These are phyloP conservation scores for Acipenser oxyrinchus DNA, from an alignment of 2,797 vertebrate species.

Conservation along the genomic window DNA sequence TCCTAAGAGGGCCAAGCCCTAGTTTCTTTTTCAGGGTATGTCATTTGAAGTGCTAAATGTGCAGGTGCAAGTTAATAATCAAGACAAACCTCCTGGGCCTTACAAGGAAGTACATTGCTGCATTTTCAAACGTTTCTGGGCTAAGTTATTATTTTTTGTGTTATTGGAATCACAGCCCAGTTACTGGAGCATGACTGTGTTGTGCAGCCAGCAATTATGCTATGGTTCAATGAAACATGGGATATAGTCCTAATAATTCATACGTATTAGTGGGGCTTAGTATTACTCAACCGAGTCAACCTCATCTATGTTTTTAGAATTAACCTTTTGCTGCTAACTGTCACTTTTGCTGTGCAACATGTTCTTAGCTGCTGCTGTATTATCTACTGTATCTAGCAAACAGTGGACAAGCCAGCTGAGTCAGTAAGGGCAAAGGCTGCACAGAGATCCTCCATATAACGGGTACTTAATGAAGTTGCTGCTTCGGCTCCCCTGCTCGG, in stretches of 20 bases:
- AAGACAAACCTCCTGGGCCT: no score
- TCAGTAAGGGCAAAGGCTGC: slow-evolving; percentile 50
- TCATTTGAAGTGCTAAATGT: no score
- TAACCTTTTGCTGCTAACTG: background rate
- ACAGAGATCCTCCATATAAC: slow-evolving; percentile 39
- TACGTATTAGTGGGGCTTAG: background rate
- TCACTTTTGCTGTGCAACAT: slow-evolving; percentile 34
- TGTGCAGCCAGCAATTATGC: background rate
- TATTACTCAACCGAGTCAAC: background rate
- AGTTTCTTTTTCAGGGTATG: no score
- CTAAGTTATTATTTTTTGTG: background rate
- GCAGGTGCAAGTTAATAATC: no score
- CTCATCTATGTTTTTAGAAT: background rate
- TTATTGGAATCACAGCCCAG: background rate
- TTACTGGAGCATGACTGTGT: background rate
- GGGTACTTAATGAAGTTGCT: slow-evolving; percentile 74
- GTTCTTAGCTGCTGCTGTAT: slow-evolving; percentile 54
- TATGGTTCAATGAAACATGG: background rate
- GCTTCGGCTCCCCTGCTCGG: slow-evolving; percentile 71
- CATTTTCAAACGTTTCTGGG: no score
- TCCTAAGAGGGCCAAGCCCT: no score
- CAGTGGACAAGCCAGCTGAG: slow-evolving; percentile 58
- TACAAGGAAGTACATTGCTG: no score
- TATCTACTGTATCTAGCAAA: slow-evolving; percentile 43
- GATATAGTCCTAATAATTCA: background rate